These are phyloP conservation scores for Clusia tigrina DNA, from an alignment of 2,888 invertebrate species.

Conservation along the genomic window DNA sequence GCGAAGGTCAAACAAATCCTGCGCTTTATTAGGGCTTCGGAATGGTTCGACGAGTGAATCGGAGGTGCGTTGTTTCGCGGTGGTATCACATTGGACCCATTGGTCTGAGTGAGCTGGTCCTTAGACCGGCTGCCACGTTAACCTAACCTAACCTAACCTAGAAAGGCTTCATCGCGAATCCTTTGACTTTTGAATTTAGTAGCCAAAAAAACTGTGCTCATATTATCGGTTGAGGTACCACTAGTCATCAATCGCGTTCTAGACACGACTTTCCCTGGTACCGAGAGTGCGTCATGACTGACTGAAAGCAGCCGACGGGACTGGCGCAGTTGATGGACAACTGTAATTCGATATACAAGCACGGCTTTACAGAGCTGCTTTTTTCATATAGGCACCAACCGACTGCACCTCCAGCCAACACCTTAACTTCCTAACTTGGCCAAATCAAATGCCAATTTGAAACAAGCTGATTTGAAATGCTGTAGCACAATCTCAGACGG, in stretches of 20 bases:
- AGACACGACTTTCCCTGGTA: not conserved
- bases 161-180: no score
- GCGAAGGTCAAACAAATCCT: no score
- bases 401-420: constrained; percentile 3
- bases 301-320: constrained; percentile 2
- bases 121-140: no score
- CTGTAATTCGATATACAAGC: constrained; percentile 17
- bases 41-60: no score
- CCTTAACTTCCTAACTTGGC: constrained; percentile 29
- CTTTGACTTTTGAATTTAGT: no score
- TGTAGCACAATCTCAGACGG: constrained; percentile 43
- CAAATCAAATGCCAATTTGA: constrained; percentile 55
- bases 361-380: not conserved
- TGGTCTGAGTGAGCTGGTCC: no score
- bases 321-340: constrained; percentile 44
- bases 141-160: no score
- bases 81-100: no score
- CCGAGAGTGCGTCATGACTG: constrained; percentile 25
- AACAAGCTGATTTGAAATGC: constrained; percentile 51
- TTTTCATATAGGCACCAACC: no score
- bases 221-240: not conserved
- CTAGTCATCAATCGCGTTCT: not conserved
- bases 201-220: not conserved
- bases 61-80: no score
- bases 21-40: no score